Conservation (phyloP, 2,888 invertebrate species). For the Drosophila mimetica region DNA sequence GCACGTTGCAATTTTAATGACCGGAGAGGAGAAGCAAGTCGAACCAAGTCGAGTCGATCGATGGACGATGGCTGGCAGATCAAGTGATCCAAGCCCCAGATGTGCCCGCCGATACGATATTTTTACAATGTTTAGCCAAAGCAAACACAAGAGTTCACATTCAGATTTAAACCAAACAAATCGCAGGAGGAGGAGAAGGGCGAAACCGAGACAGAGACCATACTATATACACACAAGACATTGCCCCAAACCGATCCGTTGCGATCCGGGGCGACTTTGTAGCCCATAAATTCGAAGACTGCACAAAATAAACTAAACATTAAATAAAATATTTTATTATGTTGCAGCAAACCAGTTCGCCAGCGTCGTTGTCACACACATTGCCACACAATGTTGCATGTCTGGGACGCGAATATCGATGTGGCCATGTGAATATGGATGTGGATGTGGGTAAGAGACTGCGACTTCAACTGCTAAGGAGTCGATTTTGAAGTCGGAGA, state of each 20-base stretch:
- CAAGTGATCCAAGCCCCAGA: conserved; percentile 62
- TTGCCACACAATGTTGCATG: conserved; percentile 72
- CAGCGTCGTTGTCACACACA: conserved; percentile 37
- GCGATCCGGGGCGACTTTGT: conserved; percentile 53
- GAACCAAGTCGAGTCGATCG: conserved; percentile 33
- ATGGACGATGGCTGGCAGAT: conserved; percentile 72
- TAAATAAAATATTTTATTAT: conserved; percentile 81
- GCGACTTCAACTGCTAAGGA: conserved; percentile 14
- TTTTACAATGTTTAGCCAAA: conserved; percentile 76
- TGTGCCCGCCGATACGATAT: conserved; percentile 72
- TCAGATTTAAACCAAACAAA: conserved; percentile 56
- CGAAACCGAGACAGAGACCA: not conserved
- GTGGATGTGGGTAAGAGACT: not conserved
- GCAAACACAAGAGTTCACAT: conserved; percentile 66
- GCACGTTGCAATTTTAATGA: conserved; percentile 79
- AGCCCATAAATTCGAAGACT: conserved; percentile 65
- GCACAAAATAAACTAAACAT: conserved; percentile 73
- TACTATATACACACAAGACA: conserved; percentile 15
- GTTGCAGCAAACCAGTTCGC: conserved; percentile 69
- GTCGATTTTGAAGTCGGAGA: conserved; percentile 18
- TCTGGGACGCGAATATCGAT: conserved; percentile 16
- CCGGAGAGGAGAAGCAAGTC: conserved; percentile 57
- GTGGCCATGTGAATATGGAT: conserved; percentile 30
- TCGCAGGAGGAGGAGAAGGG: conserved; percentile 12
- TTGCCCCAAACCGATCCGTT: conserved; percentile 26